Evolutionary conservation across 2,797 vertebrate genomes (phyloP).

Genomic region (Myotis daubentonii): DNA sequence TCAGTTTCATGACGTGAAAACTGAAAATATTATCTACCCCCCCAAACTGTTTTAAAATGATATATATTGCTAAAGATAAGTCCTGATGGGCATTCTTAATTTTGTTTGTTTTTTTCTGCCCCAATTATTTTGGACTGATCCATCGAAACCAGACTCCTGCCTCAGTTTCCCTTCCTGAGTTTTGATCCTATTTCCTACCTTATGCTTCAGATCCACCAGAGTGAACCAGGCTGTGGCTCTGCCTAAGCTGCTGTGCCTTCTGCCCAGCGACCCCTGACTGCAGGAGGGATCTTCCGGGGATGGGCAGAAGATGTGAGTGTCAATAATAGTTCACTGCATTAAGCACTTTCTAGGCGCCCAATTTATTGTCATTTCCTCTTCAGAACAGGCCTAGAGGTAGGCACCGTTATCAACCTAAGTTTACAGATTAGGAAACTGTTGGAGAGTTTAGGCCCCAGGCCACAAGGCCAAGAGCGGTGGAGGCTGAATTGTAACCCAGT

Average conservation of each 20-base stretch:
- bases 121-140: neutral
- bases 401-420: neutral
- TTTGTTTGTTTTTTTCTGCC: neutral
- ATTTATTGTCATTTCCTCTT: neutral
- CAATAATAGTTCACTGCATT: neutral
- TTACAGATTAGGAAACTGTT: neutral
- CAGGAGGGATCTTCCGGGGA: neutral
- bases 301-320: neutral
- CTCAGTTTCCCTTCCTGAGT: neutral
- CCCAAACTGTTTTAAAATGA: neutral
- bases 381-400: neutral
- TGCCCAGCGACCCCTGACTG: neutral
- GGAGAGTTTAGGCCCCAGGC: neutral
- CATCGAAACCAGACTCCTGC: neutral
- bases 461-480: neutral
- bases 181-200: neutral
- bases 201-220: neutral
- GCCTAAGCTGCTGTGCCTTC: neutral
- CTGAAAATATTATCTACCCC: neutral
- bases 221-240: neutral
- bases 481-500: neutral
- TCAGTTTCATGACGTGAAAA: neutral
- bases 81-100: neutral
- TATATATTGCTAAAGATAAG: neutral
- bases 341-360: neutral